Conservation (phyloP, 2,797 vertebrate genomes). For the Streptopelia turtur region DNA sequence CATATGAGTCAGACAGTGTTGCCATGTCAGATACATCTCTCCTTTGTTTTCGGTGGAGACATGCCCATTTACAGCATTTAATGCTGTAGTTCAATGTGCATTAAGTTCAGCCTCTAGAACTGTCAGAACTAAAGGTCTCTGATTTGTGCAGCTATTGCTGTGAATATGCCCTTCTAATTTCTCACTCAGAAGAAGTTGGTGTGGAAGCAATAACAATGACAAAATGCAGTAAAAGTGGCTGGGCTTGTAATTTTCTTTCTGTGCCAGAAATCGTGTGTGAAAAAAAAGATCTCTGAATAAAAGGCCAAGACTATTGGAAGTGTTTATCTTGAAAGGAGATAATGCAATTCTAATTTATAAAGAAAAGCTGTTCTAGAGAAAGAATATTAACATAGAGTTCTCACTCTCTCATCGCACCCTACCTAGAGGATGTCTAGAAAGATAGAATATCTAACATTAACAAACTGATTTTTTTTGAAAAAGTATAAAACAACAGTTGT, state of each 20-base stretch:
- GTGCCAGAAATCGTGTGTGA: neutral
- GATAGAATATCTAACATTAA: neutral
- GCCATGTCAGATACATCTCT: neutral
- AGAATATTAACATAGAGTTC: neutral
- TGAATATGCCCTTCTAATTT: slow-evolving; percentile 24
- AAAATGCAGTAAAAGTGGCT: neutral
- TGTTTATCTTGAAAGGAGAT: neutral
- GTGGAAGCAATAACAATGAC: slow-evolving; percentile 2
- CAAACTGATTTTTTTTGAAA: neutral
- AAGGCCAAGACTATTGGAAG: neutral
- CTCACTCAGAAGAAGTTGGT: neutral
- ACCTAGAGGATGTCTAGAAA: neutral
- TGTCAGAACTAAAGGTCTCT: slow-evolving; percentile 9
- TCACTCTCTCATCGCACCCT: neutral
- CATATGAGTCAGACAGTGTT: neutral
- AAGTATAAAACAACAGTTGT: neutral
- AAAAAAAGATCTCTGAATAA: neutral
- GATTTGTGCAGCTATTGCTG: neutral
- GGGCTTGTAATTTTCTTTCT: neutral
- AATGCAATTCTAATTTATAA: neutral
- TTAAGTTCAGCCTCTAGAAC: neutral
- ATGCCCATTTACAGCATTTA: slow-evolving; percentile 7
- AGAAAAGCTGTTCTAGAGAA: neutral
- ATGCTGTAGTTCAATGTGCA: neutral
- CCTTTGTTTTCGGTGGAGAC: neutral